These are phyloP conservation scores for Helleia helle DNA, from an alignment of 2,888 invertebrate genomes.

Conservation along the genomic window DNA sequence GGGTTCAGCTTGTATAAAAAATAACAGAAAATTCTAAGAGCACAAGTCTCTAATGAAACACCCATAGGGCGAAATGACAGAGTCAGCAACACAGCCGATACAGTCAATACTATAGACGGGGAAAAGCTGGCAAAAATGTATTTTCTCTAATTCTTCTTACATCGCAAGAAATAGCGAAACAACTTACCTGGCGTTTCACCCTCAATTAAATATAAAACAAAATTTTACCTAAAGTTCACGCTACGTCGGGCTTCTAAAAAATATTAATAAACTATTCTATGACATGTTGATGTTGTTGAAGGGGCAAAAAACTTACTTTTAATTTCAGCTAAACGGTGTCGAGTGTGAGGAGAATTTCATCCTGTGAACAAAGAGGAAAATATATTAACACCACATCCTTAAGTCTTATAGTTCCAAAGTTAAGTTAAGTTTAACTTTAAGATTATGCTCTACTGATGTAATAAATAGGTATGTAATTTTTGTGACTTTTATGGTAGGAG, in stretches of 20 bases:
- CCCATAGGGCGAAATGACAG: not conserved
- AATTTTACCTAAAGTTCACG: too few relatives aligned
- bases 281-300: conserved; percentile 1
- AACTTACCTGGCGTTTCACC: not conserved
- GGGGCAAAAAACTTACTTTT: conserved; percentile 33
- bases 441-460: too few relatives aligned
- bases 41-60: not conserved
- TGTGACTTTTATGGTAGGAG: too few relatives aligned
- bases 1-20: too few relatives aligned
- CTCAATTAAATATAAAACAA: too few relatives aligned
- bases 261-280: too few relatives aligned
- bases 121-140: not conserved
- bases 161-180: not conserved
- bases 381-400: too few relatives aligned
- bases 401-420: too few relatives aligned
- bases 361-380: conserved; percentile 51
- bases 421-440: too few relatives aligned
- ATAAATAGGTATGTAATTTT: too few relatives aligned
- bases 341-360: conserved; percentile 65
- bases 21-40: too few relatives aligned
- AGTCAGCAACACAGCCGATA: not conserved
- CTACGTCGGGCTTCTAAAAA: too few relatives aligned
- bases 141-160: not conserved
- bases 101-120: not conserved
- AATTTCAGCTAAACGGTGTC: conserved; percentile 64